A percentile compares a stretch with the other conserved stretches of the same genome.
phyloP scores from a whole-genome alignment of 2,113 vertebrate genomes.

The Tragelaphus buxtoni region DNA sequence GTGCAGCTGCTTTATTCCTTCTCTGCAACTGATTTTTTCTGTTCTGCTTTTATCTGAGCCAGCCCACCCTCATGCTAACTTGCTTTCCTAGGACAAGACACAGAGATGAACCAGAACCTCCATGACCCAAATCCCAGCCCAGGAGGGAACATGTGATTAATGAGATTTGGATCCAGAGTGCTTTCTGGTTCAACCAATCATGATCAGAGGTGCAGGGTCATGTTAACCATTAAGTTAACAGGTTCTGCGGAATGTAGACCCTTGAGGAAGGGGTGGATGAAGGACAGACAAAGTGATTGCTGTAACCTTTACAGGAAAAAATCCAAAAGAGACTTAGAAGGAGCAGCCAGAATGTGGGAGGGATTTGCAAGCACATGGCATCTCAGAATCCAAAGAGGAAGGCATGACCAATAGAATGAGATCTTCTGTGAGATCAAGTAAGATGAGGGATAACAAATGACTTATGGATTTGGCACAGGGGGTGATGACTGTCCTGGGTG shows the following conservation, averaged over 20 bases:
- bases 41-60: not conserved
- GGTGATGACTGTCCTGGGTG: too few species aligned
- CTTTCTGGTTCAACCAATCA: not conserved
- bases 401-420: too few species aligned
- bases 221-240: not conserved
- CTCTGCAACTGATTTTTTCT: not conserved
- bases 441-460: too few species aligned
- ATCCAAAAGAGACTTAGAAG: not conserved
- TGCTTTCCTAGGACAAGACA: not conserved
- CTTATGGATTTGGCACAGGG: not conserved
- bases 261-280: not conserved
- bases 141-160: not conserved
- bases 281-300: not conserved
- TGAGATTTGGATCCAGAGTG: too few species aligned
- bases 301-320: not conserved
- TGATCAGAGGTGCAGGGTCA: not conserved
- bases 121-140: not conserved
- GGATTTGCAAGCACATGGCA: accelerated
- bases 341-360: not conserved
- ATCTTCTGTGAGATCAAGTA: not conserved
- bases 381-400: not conserved
- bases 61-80: not conserved
- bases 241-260: not conserved
- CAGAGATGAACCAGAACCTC: not conserved
- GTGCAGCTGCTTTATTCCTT: not conserved